phyloP scores from a whole-genome alignment of 2,888 invertebrate species.

The Dynastes grantii region DNA sequence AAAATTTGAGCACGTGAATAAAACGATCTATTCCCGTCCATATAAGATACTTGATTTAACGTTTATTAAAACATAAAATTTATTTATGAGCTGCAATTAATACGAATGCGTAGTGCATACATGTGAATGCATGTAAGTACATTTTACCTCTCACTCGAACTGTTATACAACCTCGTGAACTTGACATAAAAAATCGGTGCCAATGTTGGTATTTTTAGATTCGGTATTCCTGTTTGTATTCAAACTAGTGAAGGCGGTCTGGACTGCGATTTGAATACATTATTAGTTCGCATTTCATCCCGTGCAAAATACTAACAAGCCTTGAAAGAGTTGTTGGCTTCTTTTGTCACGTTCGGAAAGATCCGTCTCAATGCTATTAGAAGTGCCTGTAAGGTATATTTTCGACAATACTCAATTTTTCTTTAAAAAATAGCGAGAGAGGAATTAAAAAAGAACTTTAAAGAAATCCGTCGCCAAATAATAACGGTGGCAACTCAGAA shows the following conservation, averaged over 20 bases:
- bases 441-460: background rate
- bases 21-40: background rate
- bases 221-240: background rate
- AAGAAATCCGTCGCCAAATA: background rate
- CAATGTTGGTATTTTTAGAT: background rate
- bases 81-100: background rate
- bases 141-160: background rate
- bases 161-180: background rate
- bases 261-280: background rate
- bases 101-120: background rate
- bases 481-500: no score
- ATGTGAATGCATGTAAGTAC: background rate
- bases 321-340: background rate
- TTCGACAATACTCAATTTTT: background rate
- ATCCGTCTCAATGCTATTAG: background rate
- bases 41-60: background rate
- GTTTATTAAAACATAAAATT: constrained; percentile 4
- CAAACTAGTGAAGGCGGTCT: background rate
- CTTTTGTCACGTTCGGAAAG: background rate
- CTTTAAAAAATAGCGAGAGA: background rate
- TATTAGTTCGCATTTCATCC: background rate
- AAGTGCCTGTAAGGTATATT: background rate
- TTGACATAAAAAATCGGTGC: background rate
- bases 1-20: background rate
- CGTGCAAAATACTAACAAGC: background rate